These are phyloP conservation scores for Agelastica alni DNA, from an alignment of 2,888 invertebrate species.

Conservation along the genomic window DNA sequence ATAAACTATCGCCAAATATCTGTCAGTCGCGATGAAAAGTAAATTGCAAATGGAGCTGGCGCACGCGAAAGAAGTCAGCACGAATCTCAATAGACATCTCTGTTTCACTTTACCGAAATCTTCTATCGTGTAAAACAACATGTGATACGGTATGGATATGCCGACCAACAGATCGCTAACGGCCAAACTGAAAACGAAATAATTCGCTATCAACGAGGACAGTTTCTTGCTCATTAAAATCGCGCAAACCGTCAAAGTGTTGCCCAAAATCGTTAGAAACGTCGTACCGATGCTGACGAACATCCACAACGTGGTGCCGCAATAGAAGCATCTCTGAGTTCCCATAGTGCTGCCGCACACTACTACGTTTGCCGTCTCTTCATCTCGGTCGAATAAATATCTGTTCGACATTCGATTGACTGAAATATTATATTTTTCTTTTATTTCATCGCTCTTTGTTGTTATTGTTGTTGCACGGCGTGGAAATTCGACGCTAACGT, in stretches of 20 bases:
- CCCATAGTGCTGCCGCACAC: conserved; percentile 13
- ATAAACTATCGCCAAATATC: conserved; percentile 79
- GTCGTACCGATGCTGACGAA: conserved; percentile 17
- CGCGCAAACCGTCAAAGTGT: conserved; percentile 75
- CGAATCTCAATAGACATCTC: conserved; percentile 73
- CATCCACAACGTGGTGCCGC: conserved; percentile 28
- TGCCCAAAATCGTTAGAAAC: conserved; percentile 58
- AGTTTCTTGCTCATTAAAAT: conserved; percentile 71
- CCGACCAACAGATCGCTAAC: conserved; percentile 80
- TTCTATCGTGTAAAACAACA: conserved; percentile 71
- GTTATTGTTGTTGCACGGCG: too few relatives aligned
- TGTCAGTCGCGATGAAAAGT: conserved; percentile 77
- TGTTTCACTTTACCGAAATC: conserved; percentile 63
- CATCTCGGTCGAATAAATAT: too few relatives aligned
- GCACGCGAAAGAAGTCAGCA: conserved; percentile 75
- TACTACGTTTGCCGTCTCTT: background rate
- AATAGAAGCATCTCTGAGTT: conserved; percentile 19
- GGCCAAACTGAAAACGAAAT: conserved; percentile 78
- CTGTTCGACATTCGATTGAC: too few relatives aligned
- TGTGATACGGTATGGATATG: conserved; percentile 75
- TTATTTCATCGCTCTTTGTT: too few relatives aligned
- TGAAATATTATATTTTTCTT: too few relatives aligned
- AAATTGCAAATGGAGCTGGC: conserved; percentile 79
- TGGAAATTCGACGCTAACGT: too few relatives aligned
- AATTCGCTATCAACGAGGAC: conserved; percentile 73